Base-by-base conservation (phyloP, 2,797 vertebrate species). In the Tinamus major region DNA sequence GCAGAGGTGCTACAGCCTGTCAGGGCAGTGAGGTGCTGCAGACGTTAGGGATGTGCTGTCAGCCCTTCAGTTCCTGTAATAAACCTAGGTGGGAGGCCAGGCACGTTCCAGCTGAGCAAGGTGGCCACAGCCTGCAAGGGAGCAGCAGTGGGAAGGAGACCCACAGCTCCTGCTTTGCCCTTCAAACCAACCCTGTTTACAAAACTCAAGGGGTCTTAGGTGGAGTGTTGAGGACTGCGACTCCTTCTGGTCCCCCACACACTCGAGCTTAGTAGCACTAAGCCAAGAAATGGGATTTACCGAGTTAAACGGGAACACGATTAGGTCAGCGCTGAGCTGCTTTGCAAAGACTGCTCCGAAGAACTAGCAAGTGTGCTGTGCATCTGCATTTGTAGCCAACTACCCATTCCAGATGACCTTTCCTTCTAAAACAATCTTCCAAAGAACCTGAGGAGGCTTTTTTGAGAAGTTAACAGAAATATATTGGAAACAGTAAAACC, bases 351-450 rank as follows among this genome's bases (percentile, higher is more conserved):
- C 65, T 29, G 15, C 92, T 86, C 83, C 62, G 51, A 96, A 90
- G 78, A 89, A 68, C 68, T 63, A 64, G 56, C 20, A 70, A 75
- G 26, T 71, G 23, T 84, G 53, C 44, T 82, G 31, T 75, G 37
- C 29, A 77, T 91, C 48, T 95, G 71, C 83, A 65, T 92, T 84
- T 91, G 55, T 71, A 62, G 63, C 56, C 79, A 67, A 6, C 55
- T 74, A 27, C 68, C 68, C 77, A 41, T 91, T 93, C 82, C 62
- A 76, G 74, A 26, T 88, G 75, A 94, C 87, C 88, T 96, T 93
- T 95, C 49, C 42, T n/a, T 91, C 75, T 85, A 33, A 27, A 92
- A 37, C 46, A 53, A 69, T 79, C 75, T 91, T 91, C 27, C 53
- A 72, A 55, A 67, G 85, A 92, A 69, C 58, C 4, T 2, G 72